Conservation (phyloP, 2,113 vertebrate species). For the Lepidothrix coronata region DNA sequence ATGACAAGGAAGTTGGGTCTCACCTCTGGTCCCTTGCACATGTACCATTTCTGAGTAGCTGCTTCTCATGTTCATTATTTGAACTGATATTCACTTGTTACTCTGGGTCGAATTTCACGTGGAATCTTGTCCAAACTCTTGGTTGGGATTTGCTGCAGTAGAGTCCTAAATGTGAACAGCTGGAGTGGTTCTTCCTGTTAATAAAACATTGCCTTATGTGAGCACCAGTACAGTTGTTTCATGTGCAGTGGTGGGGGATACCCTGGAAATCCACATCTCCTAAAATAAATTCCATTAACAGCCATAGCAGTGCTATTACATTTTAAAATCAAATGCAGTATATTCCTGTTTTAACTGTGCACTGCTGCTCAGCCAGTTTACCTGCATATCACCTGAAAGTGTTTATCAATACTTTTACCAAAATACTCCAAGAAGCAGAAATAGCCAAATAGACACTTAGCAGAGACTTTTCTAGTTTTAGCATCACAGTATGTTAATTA, state of each 20-base stretch:
- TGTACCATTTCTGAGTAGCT: conserved; percentile 48
- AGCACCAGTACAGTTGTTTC: not conserved
- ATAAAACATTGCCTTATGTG: not conserved
- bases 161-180: not conserved
- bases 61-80: conserved; percentile 47
- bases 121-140: not conserved
- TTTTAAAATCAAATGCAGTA: not conserved
- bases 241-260: not conserved
- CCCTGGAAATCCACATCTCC: not conserved
- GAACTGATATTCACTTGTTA: not conserved
- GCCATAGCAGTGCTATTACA: not conserved
- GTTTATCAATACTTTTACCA: not conserved
- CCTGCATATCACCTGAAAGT: not conserved
- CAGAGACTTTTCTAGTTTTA: not conserved
- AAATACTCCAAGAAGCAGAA: not conserved
- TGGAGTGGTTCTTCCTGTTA: not conserved
- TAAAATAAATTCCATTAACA: not conserved
- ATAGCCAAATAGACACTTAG: not conserved
- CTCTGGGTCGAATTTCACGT: not conserved
- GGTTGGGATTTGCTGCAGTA: not conserved
- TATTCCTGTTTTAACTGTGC: not conserved
- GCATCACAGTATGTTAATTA: not conserved
- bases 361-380: not conserved
- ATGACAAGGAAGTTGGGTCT: not conserved
- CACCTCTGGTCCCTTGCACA: conserved; percentile 14